phyloP scores from a whole-genome alignment of 2,888 invertebrate genomes.

The Papilio protenor region DNA sequence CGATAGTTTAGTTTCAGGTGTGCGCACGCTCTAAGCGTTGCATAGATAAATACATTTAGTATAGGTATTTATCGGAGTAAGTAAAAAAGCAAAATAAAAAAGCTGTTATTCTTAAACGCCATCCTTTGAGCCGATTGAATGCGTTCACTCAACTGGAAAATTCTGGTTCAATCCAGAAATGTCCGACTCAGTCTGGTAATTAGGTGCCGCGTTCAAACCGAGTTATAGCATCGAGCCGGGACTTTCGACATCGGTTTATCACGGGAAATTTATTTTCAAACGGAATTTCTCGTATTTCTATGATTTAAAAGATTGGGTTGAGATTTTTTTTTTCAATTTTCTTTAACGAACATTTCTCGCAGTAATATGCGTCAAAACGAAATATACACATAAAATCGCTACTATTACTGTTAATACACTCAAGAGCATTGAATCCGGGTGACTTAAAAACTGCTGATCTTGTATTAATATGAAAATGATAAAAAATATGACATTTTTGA shows the following conservation, averaged over 20 bases:
- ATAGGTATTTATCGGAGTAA: not conserved
- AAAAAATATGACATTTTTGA: too few species aligned
- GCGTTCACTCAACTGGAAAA: constrained; percentile 9
- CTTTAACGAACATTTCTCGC: too few species aligned
- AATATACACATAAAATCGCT: too few species aligned
- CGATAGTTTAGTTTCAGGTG: too few species aligned
- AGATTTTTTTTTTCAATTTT: too few species aligned
- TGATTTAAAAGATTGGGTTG: not conserved
- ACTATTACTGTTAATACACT: too few species aligned
- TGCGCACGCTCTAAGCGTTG: too few species aligned
- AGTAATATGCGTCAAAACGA: too few species aligned
- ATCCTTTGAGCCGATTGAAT: constrained; percentile 10
- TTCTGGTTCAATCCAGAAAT: constrained; percentile 20
- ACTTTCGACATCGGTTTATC: constrained; percentile 17
- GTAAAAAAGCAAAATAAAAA: not conserved
- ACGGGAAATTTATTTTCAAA: constrained; percentile 13
- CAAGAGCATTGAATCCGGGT: too few species aligned
- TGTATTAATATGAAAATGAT: too few species aligned
- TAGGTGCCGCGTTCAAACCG: constrained; percentile 19
- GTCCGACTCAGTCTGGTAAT: constrained; percentile 19
- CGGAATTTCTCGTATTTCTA: not conserved
- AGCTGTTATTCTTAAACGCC: constrained; percentile 23
- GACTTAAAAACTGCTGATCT: too few species aligned
- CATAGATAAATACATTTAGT: not conserved
- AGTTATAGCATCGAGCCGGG: not conserved